Percentiles rank a stretch among this genome's conserved stretches.
These are phyloP conservation scores for Crematogaster levior DNA, from an alignment of 2,888 invertebrate species.

Conservation along the genomic window DNA sequence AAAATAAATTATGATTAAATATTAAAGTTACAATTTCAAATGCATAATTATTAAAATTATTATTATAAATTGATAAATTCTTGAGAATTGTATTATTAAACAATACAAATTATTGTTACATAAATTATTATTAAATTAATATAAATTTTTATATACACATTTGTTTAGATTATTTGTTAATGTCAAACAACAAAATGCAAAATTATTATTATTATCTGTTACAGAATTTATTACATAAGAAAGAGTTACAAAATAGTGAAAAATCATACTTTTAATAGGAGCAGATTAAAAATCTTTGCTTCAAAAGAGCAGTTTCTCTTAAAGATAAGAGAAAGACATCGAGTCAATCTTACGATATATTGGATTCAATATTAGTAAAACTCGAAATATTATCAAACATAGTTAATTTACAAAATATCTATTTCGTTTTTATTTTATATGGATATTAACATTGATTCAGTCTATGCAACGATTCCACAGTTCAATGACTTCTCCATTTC, in stretches of 20 bases:
- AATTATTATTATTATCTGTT: not conserved
- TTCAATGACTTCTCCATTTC: not conserved
- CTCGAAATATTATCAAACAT: not conserved
- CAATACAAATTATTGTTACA: not conserved
- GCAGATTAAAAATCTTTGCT: not conserved
- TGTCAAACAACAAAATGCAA: not conserved
- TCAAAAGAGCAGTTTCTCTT: too few relatives aligned
- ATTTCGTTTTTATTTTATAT: not conserved
- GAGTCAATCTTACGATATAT: not conserved
- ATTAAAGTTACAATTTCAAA: not conserved
- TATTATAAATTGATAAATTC: not conserved
- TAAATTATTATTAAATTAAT: not conserved
- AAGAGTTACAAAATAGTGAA: too few relatives aligned
- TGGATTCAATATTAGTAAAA: not conserved
- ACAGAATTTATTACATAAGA: too few relatives aligned
- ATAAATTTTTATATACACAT: not conserved
- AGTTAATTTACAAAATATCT: not conserved
- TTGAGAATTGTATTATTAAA: not conserved
- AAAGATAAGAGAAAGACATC: not conserved
- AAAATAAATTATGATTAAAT: not conserved
- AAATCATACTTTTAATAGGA: too few relatives aligned
- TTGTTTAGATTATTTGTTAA: not conserved
- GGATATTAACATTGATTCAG: not conserved
- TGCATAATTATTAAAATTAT: not conserved
- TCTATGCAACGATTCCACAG: not conserved